phyloP scores from a whole-genome alignment of 2,888 invertebrate genomes.

The Camptogramma bilineatum region DNA sequence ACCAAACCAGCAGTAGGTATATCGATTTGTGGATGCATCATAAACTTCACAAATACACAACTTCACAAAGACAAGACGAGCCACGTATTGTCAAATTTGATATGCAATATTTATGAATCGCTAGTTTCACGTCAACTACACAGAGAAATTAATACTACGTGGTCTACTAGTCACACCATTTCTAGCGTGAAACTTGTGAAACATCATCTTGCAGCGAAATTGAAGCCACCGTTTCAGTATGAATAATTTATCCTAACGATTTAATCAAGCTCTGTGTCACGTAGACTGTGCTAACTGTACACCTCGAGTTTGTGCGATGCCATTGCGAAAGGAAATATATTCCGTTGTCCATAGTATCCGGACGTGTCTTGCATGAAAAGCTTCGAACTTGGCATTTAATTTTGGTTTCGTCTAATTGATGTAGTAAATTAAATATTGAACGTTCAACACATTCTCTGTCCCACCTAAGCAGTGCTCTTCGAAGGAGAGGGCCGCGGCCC shows the following conservation, averaged over 20 bases:
- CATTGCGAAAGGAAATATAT: constrained; percentile 20
- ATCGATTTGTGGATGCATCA: too few species aligned
- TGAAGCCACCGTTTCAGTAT: not conserved
- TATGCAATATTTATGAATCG: not conserved
- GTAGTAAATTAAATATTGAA: too few species aligned
- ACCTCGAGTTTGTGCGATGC: constrained; percentile 5
- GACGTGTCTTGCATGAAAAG: constrained; percentile 15
- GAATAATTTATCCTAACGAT: constrained; percentile 2
- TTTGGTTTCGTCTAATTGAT: not conserved
- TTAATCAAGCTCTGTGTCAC: constrained; percentile 1
- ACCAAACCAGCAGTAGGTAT: too few species aligned
- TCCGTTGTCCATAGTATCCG: constrained; percentile 7
- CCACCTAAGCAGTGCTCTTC: too few species aligned
- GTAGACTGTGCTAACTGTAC: constrained; percentile 10
- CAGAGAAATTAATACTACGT: too few species aligned
- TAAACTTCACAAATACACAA: too few species aligned
- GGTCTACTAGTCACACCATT: not conserved
- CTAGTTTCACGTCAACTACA: not conserved
- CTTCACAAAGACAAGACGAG: too few species aligned
- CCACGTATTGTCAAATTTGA: not conserved
- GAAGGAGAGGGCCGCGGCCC: too few species aligned
- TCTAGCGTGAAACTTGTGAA: not conserved
- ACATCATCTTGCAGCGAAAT: not conserved
- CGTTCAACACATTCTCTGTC: too few species aligned
- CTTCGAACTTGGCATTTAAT: not conserved